Evolutionary conservation across 1,140 invertebrate genomes (phyloP).

Genomic region (Drosophila lini): DNA sequence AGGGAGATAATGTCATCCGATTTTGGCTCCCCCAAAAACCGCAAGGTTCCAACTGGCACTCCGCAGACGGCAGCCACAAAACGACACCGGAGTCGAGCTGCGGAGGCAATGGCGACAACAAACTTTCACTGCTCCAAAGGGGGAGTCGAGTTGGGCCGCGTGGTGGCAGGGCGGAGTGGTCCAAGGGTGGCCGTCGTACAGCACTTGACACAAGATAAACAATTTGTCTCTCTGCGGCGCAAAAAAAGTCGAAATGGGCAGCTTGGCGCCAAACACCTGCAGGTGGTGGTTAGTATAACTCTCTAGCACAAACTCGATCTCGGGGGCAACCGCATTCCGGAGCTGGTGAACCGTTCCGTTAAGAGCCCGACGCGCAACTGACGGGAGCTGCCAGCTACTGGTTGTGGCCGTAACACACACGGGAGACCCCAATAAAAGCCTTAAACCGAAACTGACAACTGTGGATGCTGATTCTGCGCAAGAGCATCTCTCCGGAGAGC

Average conservation of each 20-base stretch:
- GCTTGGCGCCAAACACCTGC: conserved; percentile 79
- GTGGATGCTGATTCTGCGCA: conserved; percentile 59
- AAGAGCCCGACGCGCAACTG: conserved; percentile 48
- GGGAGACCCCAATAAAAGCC: background rate
- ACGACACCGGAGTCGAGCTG: conserved; percentile 21
- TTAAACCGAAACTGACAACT: conserved; percentile 22
- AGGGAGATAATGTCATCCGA: conserved; percentile 77
- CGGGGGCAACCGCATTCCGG: conserved; percentile 32
- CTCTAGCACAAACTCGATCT: conserved; percentile 14
- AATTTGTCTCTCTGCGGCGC: conserved; percentile 72
- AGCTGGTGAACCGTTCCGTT: conserved; percentile 44
- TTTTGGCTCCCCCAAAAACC: conserved; percentile 52
- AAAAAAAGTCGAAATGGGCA: conserved; percentile 65
- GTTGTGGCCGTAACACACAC: conserved; percentile 5
- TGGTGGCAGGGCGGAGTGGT: background rate
- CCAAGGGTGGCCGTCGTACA: conserved; percentile 26
- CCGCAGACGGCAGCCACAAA: conserved; percentile 63
- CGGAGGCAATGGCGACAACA: conserved; percentile 47
- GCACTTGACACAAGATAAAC: conserved; percentile 81
- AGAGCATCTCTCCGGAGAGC: background rate
- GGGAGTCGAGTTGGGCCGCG: background rate
- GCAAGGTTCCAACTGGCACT: conserved; percentile 58
- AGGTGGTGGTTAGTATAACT: conserved; percentile 11
- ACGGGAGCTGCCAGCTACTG: conserved; percentile 11
- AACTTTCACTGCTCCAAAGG: conserved; percentile 47